Evolutionary conservation across 2,888 invertebrate genomes (phyloP).

Genomic region (Trissolcus japonicus): DNA sequence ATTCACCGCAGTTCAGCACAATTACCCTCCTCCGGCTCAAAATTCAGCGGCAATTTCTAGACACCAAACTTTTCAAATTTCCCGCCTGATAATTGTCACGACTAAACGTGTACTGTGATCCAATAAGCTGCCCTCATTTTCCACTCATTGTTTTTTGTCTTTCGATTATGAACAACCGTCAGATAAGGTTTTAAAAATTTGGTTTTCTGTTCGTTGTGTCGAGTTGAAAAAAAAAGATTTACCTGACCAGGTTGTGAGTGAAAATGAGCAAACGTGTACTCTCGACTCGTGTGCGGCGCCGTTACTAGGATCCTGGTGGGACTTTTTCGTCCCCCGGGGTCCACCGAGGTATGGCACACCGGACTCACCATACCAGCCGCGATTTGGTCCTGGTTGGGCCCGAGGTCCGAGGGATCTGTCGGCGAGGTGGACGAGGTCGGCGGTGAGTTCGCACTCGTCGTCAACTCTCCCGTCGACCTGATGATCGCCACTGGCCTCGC

Average conservation of each 20-base stretch:
- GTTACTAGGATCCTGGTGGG: constrained; percentile 76
- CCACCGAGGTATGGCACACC: constrained; percentile 71
- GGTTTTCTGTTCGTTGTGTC: background rate
- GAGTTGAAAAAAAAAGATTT: constrained; percentile 15
- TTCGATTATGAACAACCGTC: constrained; percentile 22
- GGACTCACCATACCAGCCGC: constrained; percentile 73
- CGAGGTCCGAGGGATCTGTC: constrained; percentile 72
- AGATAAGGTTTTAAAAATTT: constrained; percentile 1
- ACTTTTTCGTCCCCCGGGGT: constrained; percentile 72
- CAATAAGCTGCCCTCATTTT: constrained; percentile 30
- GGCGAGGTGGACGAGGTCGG: constrained; percentile 79
- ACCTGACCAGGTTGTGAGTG: constrained; percentile 92
- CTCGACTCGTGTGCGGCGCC: constrained; percentile 79
- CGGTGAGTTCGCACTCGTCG: constrained; percentile 80
- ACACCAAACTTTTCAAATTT: constrained; percentile 57
- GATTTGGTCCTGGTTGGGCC: constrained; percentile 71
- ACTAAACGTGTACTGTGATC: constrained; percentile 49
- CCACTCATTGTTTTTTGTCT: constrained; percentile 21
- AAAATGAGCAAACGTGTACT: constrained; percentile 94
- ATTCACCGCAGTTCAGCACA: constrained; percentile 54
- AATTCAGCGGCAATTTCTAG: constrained; percentile 48
- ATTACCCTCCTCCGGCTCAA: constrained; percentile 47
- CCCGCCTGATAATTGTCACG: constrained; percentile 54
- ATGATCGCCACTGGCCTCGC: constrained; percentile 97
- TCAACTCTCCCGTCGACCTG: constrained; percentile 86